Base-by-base conservation (phyloP, 2,113 vertebrate species). In the Erythrocercus mccallii region DNA sequence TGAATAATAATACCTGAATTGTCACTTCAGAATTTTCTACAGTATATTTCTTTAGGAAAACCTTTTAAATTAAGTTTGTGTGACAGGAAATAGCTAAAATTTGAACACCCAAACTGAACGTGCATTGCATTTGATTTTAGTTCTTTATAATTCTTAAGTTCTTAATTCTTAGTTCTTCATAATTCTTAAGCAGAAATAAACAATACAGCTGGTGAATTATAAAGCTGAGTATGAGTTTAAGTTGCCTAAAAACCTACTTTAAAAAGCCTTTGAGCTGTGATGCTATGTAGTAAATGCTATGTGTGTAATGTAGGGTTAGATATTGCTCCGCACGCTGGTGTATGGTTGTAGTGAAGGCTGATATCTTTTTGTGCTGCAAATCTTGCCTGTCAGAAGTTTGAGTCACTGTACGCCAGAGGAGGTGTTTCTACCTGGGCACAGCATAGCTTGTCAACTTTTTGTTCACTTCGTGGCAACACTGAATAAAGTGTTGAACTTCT, bases 281-380 rank as follows among this genome's bases (percentile, higher is more conserved):
- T 76, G 48, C 57, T 88, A 11, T 45, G 45, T 12, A 42, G 11
- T 44, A 22, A 27, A n/a, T n/a, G n/a, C n/a, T n/a, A n/a, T n/a
- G n/a, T n/a, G n/a, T n/a, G n/a, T n/a, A n/a, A n/a, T n/a, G n/a
- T 25, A 24, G 25, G 35, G 10, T 83, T 53, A 38, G 54, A 1
- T 53, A 7, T 1, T 64, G 42, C 50, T 85, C 10, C 35, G 5
- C 21, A 21, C 13, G 5, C 42, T 58, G 44, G 11, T 54, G 19
- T 18, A 0, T 53, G 51, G 51, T 58, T 54, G 56, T 64, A 44
- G 1, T 51, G 33, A 56, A 31, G 56, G 47, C 15, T 50, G 61
- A 5, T n/a, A 7, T 0, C n/a, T 80, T 51, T 16, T n/a, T 0
- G 0, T 73, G 45, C 47, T 2, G 44, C 2, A 12, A 2, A 5